A percentile compares a stretch with the other conserved stretches of the same genome.
Conservation (phyloP, 1,140 invertebrate genomes). For the Lithobius niger region DNA sequence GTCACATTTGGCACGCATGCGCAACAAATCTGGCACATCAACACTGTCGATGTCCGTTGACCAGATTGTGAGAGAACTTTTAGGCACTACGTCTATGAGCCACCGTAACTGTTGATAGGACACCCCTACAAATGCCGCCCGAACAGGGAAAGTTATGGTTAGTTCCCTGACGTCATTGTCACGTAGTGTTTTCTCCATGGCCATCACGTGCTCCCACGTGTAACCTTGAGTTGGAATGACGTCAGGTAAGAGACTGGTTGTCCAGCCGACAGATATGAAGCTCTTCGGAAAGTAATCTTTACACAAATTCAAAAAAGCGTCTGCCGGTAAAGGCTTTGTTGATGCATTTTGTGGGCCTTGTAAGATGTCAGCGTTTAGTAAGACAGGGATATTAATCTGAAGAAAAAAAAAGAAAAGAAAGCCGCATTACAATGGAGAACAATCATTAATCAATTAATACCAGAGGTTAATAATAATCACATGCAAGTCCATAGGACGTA, state of each 20-base stretch:
- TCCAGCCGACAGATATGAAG: conserved; percentile 76
- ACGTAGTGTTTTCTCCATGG: conserved; percentile 52
- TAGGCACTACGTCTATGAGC: neutral
- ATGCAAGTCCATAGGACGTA: no score
- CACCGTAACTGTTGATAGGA: conserved; percentile 29
- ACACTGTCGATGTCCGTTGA: neutral
- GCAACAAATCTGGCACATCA: neutral
- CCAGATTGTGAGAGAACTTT: conserved; percentile 3
- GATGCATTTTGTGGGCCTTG: conserved; percentile 54
- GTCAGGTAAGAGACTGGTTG: conserved; percentile 44
- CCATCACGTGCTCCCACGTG: conserved; percentile 47
- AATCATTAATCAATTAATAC: no score
- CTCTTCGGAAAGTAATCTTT: conserved; percentile 45
- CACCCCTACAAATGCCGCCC: conserved; percentile 53
- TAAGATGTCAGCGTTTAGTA: conserved; percentile 79
- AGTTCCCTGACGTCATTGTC: conserved; percentile 42
- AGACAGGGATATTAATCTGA: conserved; percentile 58
- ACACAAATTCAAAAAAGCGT: conserved; percentile 44
- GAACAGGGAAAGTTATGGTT: conserved; percentile 69
- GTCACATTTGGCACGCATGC: neutral
- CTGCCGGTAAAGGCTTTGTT: conserved; percentile 46
- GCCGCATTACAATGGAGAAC: no score
- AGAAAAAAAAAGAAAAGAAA: conserved; percentile 14
- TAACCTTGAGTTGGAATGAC: conserved; percentile 42
- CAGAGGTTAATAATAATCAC: no score